Evolutionary conservation across 2,113 vertebrate species (phyloP).

Genomic region (Mesembrinibis cayennensis): DNA sequence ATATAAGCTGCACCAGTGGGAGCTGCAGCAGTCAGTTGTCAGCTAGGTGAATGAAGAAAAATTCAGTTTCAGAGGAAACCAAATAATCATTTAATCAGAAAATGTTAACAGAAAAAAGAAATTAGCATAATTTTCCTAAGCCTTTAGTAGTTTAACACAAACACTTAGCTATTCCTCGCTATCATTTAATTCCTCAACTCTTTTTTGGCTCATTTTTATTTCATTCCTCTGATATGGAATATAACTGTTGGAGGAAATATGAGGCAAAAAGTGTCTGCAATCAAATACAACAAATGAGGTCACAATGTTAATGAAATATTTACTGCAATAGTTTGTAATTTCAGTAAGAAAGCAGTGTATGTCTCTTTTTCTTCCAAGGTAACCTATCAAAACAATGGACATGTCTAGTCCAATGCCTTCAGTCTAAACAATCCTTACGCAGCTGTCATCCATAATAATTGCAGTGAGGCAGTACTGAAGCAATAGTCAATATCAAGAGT

Average conservation of each 20-base stretch:
- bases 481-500: not conserved
- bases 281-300: slow-evolving; percentile 25
- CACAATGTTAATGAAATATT: slow-evolving; percentile 23
- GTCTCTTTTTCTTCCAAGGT: not conserved
- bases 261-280: not conserved
- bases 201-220: not conserved
- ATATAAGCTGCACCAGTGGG: not conserved
- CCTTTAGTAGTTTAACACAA: not conserved
- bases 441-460: not conserved
- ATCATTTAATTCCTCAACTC: not conserved
- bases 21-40: not conserved
- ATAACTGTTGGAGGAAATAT: not conserved
- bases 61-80: not conserved
- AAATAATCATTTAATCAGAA: not conserved
- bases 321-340: not conserved
- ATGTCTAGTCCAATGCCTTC: not conserved
- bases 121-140: not conserved
- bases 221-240: not conserved
- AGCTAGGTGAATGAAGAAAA: not conserved
- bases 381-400: not conserved
- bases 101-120: not conserved
- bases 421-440: not conserved
- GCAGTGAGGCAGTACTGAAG: not conserved
- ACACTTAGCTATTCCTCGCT: not conserved
- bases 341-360: not conserved